phyloP scores from a whole-genome alignment of 1,140 invertebrate species.

The Delia radicum region DNA sequence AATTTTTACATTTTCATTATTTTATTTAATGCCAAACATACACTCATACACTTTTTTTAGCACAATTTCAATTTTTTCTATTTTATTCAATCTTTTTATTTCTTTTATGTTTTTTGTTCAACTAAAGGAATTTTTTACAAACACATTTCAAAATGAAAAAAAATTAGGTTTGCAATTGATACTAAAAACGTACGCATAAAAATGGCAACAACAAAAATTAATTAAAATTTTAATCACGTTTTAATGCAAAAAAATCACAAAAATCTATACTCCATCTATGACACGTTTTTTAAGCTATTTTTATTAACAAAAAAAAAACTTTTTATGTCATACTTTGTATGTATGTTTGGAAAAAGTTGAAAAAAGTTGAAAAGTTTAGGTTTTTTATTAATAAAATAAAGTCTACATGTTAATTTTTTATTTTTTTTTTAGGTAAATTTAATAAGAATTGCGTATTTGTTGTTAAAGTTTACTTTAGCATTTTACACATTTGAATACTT shows the following conservation, averaged over 20 bases:
- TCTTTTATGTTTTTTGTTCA: neutral
- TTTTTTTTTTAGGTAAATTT: no score
- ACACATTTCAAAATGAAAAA: neutral
- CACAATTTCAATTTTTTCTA: neutral
- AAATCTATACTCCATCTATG: no score
- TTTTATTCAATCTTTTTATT: no score
- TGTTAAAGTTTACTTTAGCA: no score
- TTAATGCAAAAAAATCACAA: slow-evolving; percentile 1
- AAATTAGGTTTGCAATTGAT: neutral
- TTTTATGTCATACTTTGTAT: no score
- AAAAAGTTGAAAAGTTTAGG: no score
- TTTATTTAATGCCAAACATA: neutral
- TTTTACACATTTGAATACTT: no score
- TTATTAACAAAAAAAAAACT: neutral
- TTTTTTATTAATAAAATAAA: no score
- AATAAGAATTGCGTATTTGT: no score
- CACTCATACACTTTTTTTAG: neutral
- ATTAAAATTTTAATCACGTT: slow-evolving; percentile 19
- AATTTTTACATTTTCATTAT: neutral
- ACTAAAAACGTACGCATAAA: neutral
- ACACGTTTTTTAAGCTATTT: neutral
- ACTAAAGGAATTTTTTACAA: neutral
- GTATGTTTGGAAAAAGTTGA: no score
- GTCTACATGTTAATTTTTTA: no score
- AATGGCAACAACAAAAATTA: neutral